Conservation (phyloP, 2,797 vertebrate species). For the Limosa lapponica region DNA sequence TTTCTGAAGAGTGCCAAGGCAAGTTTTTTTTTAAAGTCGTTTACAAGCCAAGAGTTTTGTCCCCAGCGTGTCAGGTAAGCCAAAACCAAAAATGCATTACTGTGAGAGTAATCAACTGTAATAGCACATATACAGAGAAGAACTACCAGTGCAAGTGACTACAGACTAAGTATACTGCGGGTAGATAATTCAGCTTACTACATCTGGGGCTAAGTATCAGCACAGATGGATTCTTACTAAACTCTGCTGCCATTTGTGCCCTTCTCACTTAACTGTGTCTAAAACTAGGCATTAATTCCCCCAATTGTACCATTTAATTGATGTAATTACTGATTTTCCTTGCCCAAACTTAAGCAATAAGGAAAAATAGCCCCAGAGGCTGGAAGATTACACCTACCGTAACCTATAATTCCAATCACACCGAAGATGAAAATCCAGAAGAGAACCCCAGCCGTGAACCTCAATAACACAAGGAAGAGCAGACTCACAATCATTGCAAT, state of each 20-base stretch:
- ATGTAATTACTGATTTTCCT: neutral
- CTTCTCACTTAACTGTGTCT: neutral
- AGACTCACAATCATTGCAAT: conserved; percentile 92
- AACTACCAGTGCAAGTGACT: neutral
- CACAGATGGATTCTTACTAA: neutral
- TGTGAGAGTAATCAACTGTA: neutral
- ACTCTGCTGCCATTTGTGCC: neutral
- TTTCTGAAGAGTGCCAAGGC: conserved; percentile 19
- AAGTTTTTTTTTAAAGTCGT: neutral
- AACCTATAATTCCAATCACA: conserved; percentile 86
- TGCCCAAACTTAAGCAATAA: neutral
- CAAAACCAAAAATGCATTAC: neutral
- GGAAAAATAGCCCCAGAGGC: neutral
- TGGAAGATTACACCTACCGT: conserved; percentile 80
- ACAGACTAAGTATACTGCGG: neutral
- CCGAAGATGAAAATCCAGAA: conserved; percentile 92
- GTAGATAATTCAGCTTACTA: neutral
- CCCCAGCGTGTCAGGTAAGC: neutral
- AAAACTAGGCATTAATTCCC: neutral
- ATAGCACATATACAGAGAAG: neutral
- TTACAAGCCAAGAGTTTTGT: neutral
- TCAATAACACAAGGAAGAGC: conserved; percentile 90
- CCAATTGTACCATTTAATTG: neutral
- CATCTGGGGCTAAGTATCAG: neutral
- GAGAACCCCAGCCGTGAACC: conserved; percentile 88